phyloP scores from a whole-genome alignment of 1,140 invertebrate genomes.

The Drosophila virilis region DNA sequence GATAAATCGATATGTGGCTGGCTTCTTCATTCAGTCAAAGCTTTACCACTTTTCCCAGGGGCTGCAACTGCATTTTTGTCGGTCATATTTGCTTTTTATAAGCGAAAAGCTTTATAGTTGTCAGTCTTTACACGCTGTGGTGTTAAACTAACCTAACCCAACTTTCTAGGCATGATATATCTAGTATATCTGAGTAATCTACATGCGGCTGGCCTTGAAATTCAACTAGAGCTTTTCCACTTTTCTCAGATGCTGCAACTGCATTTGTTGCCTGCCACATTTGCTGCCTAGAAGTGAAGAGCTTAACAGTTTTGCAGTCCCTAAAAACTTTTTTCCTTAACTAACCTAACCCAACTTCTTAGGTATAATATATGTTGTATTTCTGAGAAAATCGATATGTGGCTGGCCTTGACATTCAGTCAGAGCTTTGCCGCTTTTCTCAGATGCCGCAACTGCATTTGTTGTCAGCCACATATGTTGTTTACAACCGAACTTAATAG shows the following conservation, averaged over 20 bases:
- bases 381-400: conserved; percentile 56
- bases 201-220: conserved; percentile 63
- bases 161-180: neutral
- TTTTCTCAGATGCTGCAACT: conserved; percentile 21
- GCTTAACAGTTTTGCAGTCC: conserved; percentile 45
- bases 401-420: conserved; percentile 61
- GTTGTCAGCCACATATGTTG: conserved; percentile 41
- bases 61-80: conserved; percentile 52
- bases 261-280: conserved; percentile 50
- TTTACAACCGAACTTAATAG: neutral
- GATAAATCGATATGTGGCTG: conserved; percentile 58
- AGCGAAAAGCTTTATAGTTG: neutral
- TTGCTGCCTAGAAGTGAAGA: conserved; percentile 42
- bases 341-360: no score
- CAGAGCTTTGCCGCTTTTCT: conserved; percentile 45
- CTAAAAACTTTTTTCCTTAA: neutral
- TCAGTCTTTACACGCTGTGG: no score
- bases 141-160: no score
- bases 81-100: conserved; percentile 31
- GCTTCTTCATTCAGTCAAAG: conserved; percentile 59
- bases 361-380: conserved; percentile 14
- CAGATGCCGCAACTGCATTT: conserved; percentile 42
- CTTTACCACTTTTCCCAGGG: conserved; percentile 34
- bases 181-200: conserved; percentile 49
- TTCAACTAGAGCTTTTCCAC: conserved; percentile 41